Evolutionary conservation across 2,797 vertebrate genomes (phyloP).

Genomic region (Pogonophryne albipinna): DNA sequence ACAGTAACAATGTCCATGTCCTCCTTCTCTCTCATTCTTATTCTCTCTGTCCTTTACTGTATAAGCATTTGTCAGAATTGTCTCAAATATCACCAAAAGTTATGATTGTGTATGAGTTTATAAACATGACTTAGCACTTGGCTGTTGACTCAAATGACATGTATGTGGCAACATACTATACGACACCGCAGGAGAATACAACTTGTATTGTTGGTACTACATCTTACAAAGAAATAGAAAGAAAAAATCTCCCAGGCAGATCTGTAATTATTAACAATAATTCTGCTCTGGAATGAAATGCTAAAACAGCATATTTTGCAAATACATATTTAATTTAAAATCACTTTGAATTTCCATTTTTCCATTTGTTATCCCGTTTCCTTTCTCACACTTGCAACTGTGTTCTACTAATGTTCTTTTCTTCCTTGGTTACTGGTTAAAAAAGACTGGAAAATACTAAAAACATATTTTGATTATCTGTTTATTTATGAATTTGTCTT

Average conservation of each 20-base stretch:
- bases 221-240: background rate
- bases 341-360: conserved; percentile 44
- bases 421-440: no score
- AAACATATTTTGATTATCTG: background rate
- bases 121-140: conserved; percentile 7
- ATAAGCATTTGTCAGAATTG: conserved; percentile 28
- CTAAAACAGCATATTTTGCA: conserved; percentile 44
- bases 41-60: conserved; percentile 8
- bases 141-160: background rate
- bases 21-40: background rate
- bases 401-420: background rate
- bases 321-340: conserved; percentile 53
- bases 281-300: conserved; percentile 36
- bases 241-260: conserved; percentile 10
- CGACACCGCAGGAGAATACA: conserved; percentile 11
- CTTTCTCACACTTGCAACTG: conserved; percentile 1
- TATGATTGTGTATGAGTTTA: background rate
- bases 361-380: background rate
- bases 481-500: background rate
- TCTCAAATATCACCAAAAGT: conserved; percentile 19
- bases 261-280: conserved; percentile 36
- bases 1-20: background rate
- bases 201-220: background rate
- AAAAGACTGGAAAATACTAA: background rate
- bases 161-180: conserved; percentile 8